Evolutionary conservation across 1,140 invertebrate species (phyloP), one percentile per base, ranked within the genome.

Genomic region (Caerostris extrusa): DNA sequence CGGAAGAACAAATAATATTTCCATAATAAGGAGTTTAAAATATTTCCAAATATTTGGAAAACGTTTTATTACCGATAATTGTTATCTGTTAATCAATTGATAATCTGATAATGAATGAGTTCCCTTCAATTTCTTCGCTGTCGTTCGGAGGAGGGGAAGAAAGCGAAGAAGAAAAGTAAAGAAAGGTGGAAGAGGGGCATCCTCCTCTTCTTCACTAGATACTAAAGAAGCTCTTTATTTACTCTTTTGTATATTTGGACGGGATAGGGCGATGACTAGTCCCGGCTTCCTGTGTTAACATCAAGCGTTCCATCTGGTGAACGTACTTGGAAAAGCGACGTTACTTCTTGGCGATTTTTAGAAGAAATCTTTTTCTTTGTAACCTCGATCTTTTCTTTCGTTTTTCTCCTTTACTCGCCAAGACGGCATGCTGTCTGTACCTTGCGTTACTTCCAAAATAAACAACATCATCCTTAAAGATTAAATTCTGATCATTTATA

Each of bases 201-300:
- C 85, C 12, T 61, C 57, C 60, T 87, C 34, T 7, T 64, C 85
- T 34, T 64, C 60, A 60, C 58, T 57, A 77, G 71, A 77, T 77
- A 77, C 71, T 77, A 77, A 77, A 77, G 71, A 34, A 67, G 61
- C 56, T 60, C 71, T 85, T 91, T 91, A 91, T 91, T 91, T 91
- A 91, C 90, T 77, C 81, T 82, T 69, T 60, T 83, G 81, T 91
- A 91, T 91, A 91, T 91, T 91, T 83, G 81, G 81, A 91, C 10
- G 57, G 87, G 87, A 90, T 81, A 81, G 60, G 90, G 58, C 90
- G 90, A 91, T 91, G 90, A 91, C 90, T 83, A 60, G 19, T 55
- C 14, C 60, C 55, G 19, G 71, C 58, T 91, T 91, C 90, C 90
- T 82, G 90, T 91, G 90, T 82, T 91, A 91, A 91, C 90, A 85